Evolutionary conservation across 2,888 invertebrate species (phyloP).

Genomic region (Crioceris asparagi): DNA sequence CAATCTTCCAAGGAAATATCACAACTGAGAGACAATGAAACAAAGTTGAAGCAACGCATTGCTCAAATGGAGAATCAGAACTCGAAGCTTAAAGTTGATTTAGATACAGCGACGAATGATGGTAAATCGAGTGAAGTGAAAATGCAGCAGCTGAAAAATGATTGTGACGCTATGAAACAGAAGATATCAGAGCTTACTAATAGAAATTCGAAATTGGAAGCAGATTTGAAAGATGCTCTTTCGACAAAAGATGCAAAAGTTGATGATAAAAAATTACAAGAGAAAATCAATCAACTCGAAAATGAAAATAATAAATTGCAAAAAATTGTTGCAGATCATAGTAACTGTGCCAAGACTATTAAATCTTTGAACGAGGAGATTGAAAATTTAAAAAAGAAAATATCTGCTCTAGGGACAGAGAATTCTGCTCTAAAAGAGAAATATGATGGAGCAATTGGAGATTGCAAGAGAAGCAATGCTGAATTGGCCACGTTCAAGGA

Average conservation of each 20-base stretch:
- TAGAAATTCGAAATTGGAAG: conserved; percentile 18
- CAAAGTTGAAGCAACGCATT: conserved; percentile 9
- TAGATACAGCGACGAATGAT: conserved; percentile 12
- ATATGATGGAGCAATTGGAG: conserved; percentile 13
- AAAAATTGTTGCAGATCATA: background rate
- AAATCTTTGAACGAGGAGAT: conserved; percentile 5
- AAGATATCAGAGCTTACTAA: conserved; percentile 15
- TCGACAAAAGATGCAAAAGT: conserved; percentile 7
- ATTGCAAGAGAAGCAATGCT: conserved; percentile 10
- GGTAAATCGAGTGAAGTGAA: conserved; percentile 3
- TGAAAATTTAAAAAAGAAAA: conserved; percentile 11
- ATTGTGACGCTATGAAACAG: conserved; percentile 18
- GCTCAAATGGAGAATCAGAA: conserved; percentile 19
- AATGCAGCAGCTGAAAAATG: conserved; percentile 13
- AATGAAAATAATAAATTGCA: conserved; percentile 11
- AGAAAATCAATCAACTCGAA: conserved; percentile 4
- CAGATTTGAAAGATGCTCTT: conserved; percentile 16
- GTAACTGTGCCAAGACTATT: background rate
- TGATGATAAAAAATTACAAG: conserved; percentile 1
- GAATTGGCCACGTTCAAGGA: conserved; percentile 9
- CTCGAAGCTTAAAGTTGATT: conserved; percentile 19
- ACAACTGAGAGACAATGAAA: conserved; percentile 10
- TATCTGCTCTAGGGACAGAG: conserved; percentile 18
- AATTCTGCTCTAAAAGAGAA: conserved; percentile 22
- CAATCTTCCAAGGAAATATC: conserved; percentile 6